Conservation (phyloP, 2,888 invertebrate species). For the Sesia apiformis region DNA sequence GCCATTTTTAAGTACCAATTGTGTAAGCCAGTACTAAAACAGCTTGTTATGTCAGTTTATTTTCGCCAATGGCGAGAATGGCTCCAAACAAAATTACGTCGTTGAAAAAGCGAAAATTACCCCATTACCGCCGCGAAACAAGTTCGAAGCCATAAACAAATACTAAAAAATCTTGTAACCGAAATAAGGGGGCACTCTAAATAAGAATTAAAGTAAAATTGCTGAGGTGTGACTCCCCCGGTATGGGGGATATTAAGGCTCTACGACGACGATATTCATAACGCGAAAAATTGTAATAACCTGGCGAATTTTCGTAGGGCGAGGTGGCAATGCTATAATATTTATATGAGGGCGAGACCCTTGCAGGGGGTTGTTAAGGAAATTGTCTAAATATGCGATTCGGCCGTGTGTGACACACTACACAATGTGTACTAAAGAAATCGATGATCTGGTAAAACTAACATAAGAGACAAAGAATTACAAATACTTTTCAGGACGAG, state of each 20-base stretch:
- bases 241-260: constrained; percentile 42
- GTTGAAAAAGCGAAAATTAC: constrained; percentile 54
- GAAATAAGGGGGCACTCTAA: constrained; percentile 70
- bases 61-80: constrained; percentile 2
- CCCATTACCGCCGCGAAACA: constrained; percentile 41
- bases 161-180: constrained; percentile 71
- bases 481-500: too few species aligned
- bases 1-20: not conserved
- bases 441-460: too few species aligned
- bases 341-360: constrained; percentile 51
- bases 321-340: constrained; percentile 41
- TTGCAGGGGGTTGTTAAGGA: constrained; percentile 51
- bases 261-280: constrained; percentile 68
- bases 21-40: not conserved
- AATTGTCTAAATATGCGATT: constrained; percentile 64
- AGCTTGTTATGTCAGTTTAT: not conserved
- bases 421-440: constrained; percentile 15
- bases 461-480: too few species aligned
- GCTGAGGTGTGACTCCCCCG: constrained; percentile 67
- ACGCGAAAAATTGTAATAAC: constrained; percentile 74
- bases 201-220: constrained; percentile 73
- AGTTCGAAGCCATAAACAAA: constrained; percentile 66
- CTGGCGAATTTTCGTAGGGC: constrained; percentile 53
- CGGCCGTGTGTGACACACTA: constrained; percentile 8
- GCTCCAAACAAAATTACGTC: constrained; percentile 43